phyloP scores from a whole-genome alignment of 1,140 invertebrate species.

The Leptinotarsa defecta region DNA sequence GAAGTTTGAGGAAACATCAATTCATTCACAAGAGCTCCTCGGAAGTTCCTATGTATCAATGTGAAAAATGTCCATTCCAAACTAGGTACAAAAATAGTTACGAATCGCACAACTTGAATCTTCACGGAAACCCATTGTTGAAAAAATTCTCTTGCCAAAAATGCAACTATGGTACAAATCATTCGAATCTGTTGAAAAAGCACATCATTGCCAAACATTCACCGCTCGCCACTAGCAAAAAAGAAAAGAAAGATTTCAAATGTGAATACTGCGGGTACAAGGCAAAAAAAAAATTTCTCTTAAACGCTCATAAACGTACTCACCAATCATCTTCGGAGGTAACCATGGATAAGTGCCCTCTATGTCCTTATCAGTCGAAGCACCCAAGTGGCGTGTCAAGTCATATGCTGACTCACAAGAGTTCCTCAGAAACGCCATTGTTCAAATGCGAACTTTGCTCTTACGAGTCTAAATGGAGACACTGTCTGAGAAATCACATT shows the following conservation, averaged over 20 bases:
- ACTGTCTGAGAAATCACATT: not conserved
- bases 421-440: not conserved
- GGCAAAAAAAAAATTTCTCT: not conserved
- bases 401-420: not conserved
- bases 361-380: not conserved
- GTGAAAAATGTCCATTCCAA: conserved; percentile 1
- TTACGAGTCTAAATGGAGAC: not conserved
- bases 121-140: not conserved
- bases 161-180: not conserved
- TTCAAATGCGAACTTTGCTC: not conserved
- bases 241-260: not conserved
- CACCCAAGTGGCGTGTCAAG: not conserved
- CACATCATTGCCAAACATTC: not conserved
- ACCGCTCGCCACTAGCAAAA: not conserved
- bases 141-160: not conserved
- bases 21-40: not conserved
- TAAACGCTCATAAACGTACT: not conserved
- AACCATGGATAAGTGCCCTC: not conserved
- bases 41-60: not conserved
- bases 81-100: not conserved
- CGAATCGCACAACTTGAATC: not conserved
- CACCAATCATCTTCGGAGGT: not conserved
- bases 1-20: not conserved
- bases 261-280: not conserved
- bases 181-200: not conserved